These are phyloP conservation scores for Cremastobaeus sp. DNA, from an alignment of 2,888 invertebrate genomes.

Conservation along the genomic window DNA sequence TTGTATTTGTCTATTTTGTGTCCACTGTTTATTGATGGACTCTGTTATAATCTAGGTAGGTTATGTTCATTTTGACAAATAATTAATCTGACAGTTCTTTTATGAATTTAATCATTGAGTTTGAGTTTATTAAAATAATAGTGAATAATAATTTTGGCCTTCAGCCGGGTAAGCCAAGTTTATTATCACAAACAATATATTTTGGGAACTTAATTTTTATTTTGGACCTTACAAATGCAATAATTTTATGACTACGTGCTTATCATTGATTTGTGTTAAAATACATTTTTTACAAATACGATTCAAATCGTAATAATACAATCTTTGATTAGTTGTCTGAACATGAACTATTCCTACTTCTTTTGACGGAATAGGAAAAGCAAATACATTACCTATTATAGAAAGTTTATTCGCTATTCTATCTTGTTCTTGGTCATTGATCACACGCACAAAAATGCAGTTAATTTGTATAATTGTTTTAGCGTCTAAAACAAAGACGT, in stretches of 20 bases:
- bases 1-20: no score
- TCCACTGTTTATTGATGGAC: no score
- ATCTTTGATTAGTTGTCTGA: not conserved
- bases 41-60: no score
- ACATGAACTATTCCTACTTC: slow-evolving; percentile 18
- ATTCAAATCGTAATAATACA: slow-evolving; percentile 3
- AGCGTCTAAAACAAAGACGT: not conserved
- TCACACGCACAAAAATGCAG: slow-evolving; percentile 13
- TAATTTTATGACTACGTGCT: slow-evolving; percentile 2
- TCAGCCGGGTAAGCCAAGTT: no score
- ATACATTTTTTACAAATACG: slow-evolving; percentile 18
- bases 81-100: no score
- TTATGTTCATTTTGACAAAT: no score
- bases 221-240: slow-evolving; percentile 27
- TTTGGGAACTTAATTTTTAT: not conserved
- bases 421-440: not conserved
- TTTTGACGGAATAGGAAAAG: slow-evolving; percentile 7
- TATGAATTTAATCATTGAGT: no score
- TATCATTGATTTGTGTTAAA: slow-evolving; percentile 3
- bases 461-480: slow-evolving; percentile 14
- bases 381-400: slow-evolving; percentile 18
- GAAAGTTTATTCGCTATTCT: slow-evolving; percentile 9
- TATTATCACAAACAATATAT: no score
- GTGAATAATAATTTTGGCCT: no score
- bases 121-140: no score